Evolutionary conservation across 2,888 invertebrate genomes (phyloP), one percentile per base, ranked within the genome.

Genomic region (Hemistola chrysoprasaria): DNA sequence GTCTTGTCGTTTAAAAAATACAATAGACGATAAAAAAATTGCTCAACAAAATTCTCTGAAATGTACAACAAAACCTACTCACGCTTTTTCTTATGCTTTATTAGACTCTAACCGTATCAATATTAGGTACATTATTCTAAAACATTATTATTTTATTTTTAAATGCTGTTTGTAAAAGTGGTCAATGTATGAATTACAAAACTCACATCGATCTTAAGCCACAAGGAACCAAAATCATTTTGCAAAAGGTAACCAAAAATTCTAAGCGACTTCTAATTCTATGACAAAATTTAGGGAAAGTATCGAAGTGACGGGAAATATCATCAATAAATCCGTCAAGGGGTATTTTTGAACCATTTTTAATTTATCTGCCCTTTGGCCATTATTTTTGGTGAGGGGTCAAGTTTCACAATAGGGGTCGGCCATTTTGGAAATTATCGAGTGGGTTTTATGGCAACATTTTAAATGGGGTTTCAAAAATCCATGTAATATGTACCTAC

Each of bases 281-380:
- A 16, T 4, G 4, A 16, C 16, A 16, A 16, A 16, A 16, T 16
- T 16, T 16, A 2, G 2, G 4, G 3, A 16, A 16, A 3, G 16
- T 16, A 16, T 16, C 16, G 16, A 16, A 16, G n/a, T 16, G 16
- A 16, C 4, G 16, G 4, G 16, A 16, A 16, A 16, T 16, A 3
- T 16, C 16, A 16, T 2, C 16, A 16, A 71, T 73, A 71, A 74
- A 72, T 74, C 69, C 62, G 16, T 16, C 81, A 82, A 81, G 82
- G 83, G 86, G 80, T 78, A 83, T 84, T 86, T 84, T 84, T 78
- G 83, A 84, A 57, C 68, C 77, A 84, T 85, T 88, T 88, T 88
- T 88, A 88, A 88, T 88, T 87, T 87, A 88, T 86, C 77, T 85
- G 84, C 78, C 86, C 85, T 72, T 70, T 52, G 34, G 72, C 80